Evolutionary conservation across 1,140 invertebrate genomes (phyloP).

Genomic region (Pollicipes pollicipes): DNA sequence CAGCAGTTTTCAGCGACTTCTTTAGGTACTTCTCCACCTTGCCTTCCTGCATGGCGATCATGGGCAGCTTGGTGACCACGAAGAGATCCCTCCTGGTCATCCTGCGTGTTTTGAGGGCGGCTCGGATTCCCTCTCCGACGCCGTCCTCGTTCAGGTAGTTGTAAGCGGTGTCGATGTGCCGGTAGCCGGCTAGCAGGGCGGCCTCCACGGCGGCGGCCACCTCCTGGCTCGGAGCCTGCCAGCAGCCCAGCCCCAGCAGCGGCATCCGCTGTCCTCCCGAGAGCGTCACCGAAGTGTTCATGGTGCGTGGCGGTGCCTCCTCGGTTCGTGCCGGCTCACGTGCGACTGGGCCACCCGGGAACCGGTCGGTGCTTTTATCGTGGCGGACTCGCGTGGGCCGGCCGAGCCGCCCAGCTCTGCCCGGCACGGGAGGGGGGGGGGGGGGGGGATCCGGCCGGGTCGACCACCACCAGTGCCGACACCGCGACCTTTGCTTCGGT

Average conservation of each 20-base stretch:
- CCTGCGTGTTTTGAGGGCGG: conserved; percentile 25
- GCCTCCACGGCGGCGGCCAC: conserved; percentile 35
- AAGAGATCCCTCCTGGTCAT: conserved; percentile 41
- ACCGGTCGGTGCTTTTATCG: background rate
- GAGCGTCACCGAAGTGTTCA: background rate
- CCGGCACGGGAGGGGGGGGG: too few species aligned
- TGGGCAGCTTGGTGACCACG: conserved; percentile 22
- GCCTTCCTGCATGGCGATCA: conserved; percentile 30
- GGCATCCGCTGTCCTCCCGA: conserved; percentile 42
- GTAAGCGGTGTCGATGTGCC: conserved; percentile 48
- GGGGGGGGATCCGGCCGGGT: too few species aligned
- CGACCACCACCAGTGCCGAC: too few species aligned
- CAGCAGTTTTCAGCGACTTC: conserved; percentile 47
- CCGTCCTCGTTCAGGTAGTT: conserved; percentile 34
- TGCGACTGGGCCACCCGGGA: too few species aligned
- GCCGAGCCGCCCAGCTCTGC: background rate
- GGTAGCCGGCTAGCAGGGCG: conserved; percentile 47
- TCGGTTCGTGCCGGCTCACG: background rate
- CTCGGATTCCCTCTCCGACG: conserved; percentile 27
- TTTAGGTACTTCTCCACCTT: conserved; percentile 52
- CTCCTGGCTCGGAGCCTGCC: conserved; percentile 6
- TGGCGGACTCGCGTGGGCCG: too few species aligned
- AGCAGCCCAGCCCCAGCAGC: conserved; percentile 49
- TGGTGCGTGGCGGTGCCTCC: background rate
- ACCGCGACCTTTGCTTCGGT: too few species aligned